Conservation (phyloP, 2,797 vertebrate genomes). For the Sebastes minor region DNA sequence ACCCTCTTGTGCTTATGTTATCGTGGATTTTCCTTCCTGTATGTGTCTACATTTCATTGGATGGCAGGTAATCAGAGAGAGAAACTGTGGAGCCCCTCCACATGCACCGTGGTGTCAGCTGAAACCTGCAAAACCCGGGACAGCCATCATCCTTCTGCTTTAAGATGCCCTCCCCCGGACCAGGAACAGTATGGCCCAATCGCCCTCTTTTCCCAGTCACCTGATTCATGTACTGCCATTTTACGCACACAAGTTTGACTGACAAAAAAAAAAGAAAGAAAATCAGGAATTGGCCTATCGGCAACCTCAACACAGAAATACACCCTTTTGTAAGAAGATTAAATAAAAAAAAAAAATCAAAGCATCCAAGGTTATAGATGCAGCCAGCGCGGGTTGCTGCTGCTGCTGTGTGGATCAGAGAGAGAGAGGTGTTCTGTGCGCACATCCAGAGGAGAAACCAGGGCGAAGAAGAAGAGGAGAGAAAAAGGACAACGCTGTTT, state of each 20-base stretch:
- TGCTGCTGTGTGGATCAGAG: slow-evolving; percentile 43
- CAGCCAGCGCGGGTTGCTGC: slow-evolving; percentile 38
- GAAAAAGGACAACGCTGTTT: slow-evolving; percentile 55
- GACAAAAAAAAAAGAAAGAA: slow-evolving; percentile 5
- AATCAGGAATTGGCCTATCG: slow-evolving; percentile 46
- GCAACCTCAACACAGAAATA: slow-evolving; percentile 57
- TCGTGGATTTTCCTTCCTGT: background rate
- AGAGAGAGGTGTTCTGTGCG: slow-evolving; percentile 35
- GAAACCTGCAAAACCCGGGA: slow-evolving; percentile 27
- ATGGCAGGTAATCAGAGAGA: slow-evolving; percentile 30
- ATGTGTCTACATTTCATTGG: slow-evolving; percentile 65
- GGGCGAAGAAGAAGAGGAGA: slow-evolving; percentile 31
- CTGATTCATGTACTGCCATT: slow-evolving; percentile 87
- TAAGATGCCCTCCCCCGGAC: slow-evolving; percentile 81
- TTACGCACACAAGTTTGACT: slow-evolving; percentile 80
- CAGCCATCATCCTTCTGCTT: slow-evolving; percentile 72
- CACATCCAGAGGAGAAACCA: slow-evolving; percentile 41
- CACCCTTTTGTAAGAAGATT: slow-evolving; percentile 55
- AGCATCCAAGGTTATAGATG: slow-evolving; percentile 34
- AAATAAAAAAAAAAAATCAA: slow-evolving; percentile 11
- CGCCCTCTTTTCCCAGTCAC: slow-evolving; percentile 79
- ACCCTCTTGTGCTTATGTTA: background rate
- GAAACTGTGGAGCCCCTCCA: slow-evolving; percentile 21
- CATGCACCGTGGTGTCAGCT: slow-evolving; percentile 44
- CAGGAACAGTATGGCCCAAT: slow-evolving; percentile 69